A percentile compares a stretch with the other conserved stretches of the same genome.
These are phyloP conservation scores for Aphis gossypii DNA, from an alignment of 1,140 invertebrate species.

Conservation along the genomic window DNA sequence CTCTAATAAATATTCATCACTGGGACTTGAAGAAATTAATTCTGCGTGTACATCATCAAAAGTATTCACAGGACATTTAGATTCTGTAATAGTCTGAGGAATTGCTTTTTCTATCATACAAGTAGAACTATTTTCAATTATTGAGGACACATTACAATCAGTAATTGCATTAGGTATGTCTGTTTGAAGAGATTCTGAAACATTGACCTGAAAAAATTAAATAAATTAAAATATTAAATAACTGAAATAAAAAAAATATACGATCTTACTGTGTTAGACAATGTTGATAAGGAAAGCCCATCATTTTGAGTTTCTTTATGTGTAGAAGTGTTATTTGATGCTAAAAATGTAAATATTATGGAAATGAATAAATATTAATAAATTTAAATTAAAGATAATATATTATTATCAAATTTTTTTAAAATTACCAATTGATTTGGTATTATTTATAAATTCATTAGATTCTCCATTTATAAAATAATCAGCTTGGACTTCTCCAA, in stretches of 20 bases:
- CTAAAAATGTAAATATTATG: not conserved
- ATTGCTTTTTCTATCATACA: not conserved
- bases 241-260: not conserved
- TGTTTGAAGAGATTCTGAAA: not conserved
- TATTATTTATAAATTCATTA: not conserved
- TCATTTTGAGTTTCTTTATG: not conserved
- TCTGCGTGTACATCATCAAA: not conserved
- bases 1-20: conserved; percentile 43
- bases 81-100: not conserved
- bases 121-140: not conserved
- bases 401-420: not conserved
- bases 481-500: conserved; percentile 46
- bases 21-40: conserved; percentile 25
- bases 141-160: not conserved
- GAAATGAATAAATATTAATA: not conserved
- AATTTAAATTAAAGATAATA: not conserved
- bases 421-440: not conserved
- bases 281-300: not conserved
- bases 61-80: not conserved
- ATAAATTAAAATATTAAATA: not conserved
- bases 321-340: too few relatives aligned
- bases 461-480: conserved; percentile 11
- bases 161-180: not conserved
- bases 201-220: not conserved
- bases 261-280: not conserved